Base-by-base conservation (phyloP, 2,797 vertebrate genomes). In the Podarcis siculus region DNA sequence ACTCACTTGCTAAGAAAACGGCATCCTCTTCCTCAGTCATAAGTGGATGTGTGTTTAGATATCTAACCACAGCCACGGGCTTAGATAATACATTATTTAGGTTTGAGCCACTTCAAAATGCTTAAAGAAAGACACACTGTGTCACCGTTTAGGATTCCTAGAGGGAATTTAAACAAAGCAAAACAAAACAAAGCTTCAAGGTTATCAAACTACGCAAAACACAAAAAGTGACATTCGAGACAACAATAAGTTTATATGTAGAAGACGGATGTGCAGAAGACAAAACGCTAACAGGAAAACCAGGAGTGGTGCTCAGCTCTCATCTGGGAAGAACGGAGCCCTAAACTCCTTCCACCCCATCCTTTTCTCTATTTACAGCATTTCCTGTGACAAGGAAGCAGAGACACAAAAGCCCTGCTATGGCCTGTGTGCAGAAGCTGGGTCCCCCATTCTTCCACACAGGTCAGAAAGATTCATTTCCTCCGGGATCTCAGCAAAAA, bases 221-320 rank as follows among this genome's bases (percentile, higher is more conserved):
- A 45, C 13, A 49, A 86, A 83, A 78, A 85, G 86, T 69, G 90
- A 78, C 32, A 37, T 76, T 55, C 2, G 30, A 91, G 83, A 88
- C 83, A 90, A 93, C 90, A 92, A 91, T 87, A 58, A 67, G 12
- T 76, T 86, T 12, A 87, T 82, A 91, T 91, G 93, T 66, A 83
- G 86, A 94, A 92, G 95, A 95, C 93, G 93, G 95, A 95, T 94
- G 90, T 93, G 90, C 93, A 92, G 89, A 95, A 93, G 95, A 95
- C 94, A 94, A 76, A 94, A 95, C 83, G 92, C 83, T 93, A 95
- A 95, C 95, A 95, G 95, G 95, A 94, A 95, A 94, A 93, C 87
- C 35, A n/a, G 71, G 89, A 94, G 87, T 76, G 92, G 92, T 69
- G 91, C 90, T 90, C 92, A 90, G 86, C 73, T 85, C 91, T 91